phyloP scores from a whole-genome alignment of 2,113 vertebrate species.

The Tragulus kanchil region DNA sequence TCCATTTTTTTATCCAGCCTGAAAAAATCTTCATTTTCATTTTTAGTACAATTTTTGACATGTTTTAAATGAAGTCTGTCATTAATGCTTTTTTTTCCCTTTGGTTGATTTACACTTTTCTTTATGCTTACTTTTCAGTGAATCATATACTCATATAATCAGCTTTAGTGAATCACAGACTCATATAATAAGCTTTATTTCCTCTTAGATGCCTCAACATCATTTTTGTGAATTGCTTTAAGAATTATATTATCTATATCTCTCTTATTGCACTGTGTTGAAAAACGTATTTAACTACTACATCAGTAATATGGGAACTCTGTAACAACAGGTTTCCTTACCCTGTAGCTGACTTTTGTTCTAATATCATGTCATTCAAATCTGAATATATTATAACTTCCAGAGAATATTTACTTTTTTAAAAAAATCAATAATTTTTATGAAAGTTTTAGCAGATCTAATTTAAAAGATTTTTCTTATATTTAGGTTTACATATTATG shows the following conservation, averaged over 20 bases:
- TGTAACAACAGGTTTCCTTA: neutral
- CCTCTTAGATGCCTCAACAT: neutral
- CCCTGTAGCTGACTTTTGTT: neutral
- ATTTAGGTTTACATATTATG: neutral
- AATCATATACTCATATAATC: neutral
- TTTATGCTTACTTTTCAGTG: neutral
- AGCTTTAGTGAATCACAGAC: neutral
- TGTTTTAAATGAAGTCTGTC: neutral
- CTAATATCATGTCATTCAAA: neutral
- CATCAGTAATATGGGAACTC: neutral
- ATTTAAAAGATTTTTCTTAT: neutral
- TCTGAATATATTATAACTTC: neutral
- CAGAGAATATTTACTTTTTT: neutral
- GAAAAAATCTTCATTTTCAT: neutral
- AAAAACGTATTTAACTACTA: neutral
- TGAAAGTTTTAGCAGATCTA: neutral
- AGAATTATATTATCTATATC: neutral
- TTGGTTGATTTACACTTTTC: neutral
- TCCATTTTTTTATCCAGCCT: neutral
- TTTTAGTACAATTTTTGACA: neutral
- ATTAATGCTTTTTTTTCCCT: neutral
- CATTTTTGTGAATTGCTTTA: neutral
- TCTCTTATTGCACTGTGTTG: neutral
- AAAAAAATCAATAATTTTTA: neutral
- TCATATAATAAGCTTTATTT: neutral